Conservation (phyloP, 1,140 invertebrate species). For the fruit fly (Drosophila melanogaster) region DNA sequence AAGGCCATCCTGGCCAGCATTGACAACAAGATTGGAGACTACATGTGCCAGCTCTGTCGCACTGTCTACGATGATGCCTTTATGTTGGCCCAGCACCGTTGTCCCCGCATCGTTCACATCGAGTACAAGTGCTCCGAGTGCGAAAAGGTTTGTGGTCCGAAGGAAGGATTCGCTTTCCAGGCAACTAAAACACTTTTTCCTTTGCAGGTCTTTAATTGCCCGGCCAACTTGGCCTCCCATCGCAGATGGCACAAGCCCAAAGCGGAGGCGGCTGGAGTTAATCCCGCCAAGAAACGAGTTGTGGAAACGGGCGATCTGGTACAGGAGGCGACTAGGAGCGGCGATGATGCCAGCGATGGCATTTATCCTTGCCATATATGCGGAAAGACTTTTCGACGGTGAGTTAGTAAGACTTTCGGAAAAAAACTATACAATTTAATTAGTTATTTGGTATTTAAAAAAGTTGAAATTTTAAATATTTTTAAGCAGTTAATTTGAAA, state of each 20-base stretch:
- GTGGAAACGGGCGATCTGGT: slow-evolving; percentile 53
- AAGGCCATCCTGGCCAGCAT: slow-evolving; percentile 97
- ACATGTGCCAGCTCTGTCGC: slow-evolving; percentile 97
- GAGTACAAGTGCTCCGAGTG: slow-evolving; percentile 99
- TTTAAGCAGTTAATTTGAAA: too few relatives aligned
- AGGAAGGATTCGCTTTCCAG: slow-evolving; percentile 38
- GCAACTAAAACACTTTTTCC: slow-evolving; percentile 14
- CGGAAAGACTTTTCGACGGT: slow-evolving; percentile 91
- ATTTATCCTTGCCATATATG: slow-evolving; percentile 91
- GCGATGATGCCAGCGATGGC: slow-evolving; percentile 71
- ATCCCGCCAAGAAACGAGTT: slow-evolving; percentile 53
- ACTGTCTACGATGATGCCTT: slow-evolving; percentile 98
- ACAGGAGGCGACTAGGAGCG: slow-evolving; percentile 47
- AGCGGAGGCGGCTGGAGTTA: slow-evolving; percentile 46
- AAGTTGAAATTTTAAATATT: too few relatives aligned
- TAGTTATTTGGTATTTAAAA: too few relatives aligned
- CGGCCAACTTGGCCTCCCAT: slow-evolving; percentile 98
- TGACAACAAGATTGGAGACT: slow-evolving; percentile 98
- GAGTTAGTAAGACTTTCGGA: slow-evolving; percentile 2
- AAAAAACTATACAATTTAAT: too few relatives aligned
- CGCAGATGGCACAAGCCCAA: slow-evolving; percentile 97
- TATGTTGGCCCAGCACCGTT: slow-evolving; percentile 97
- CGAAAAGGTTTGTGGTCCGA: slow-evolving; percentile 89
- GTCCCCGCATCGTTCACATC: slow-evolving; percentile 98
- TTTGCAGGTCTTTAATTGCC: slow-evolving; percentile 95